Conservation (phyloP, 1,140 invertebrate species). For the Trichonephila clavipes region DNA sequence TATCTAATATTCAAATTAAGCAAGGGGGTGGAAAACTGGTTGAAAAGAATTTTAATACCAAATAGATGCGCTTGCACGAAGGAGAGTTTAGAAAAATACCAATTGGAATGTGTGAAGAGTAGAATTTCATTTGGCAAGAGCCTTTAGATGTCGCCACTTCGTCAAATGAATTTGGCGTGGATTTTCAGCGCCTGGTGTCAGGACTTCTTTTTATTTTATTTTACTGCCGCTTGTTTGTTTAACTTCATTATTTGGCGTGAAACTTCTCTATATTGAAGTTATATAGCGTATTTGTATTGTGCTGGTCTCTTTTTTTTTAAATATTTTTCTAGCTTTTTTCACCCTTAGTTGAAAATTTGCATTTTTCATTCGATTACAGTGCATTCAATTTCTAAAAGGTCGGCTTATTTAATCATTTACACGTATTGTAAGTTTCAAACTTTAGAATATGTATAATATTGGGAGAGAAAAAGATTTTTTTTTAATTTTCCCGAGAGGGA, state of each 20-base stretch:
- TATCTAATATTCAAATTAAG: slow-evolving; percentile 75
- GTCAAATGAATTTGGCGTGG: slow-evolving; percentile 24
- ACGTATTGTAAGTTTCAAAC: too few species aligned
- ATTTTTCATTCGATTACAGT: neutral
- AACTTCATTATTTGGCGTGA: neutral
- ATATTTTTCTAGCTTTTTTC: neutral
- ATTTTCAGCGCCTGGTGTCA: neutral
- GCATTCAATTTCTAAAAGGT: too few species aligned
- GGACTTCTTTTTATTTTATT: neutral
- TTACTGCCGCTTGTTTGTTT: neutral
- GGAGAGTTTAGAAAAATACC: slow-evolving; percentile 38
- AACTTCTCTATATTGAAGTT: too few species aligned
- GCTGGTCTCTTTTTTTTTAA: neutral
- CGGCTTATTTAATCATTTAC: too few species aligned
- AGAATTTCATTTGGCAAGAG: neutral
- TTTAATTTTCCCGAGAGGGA: too few species aligned
- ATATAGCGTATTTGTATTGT: neutral
- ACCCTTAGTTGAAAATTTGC: neutral
- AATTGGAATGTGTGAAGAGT: neutral
- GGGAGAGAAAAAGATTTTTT: too few species aligned
- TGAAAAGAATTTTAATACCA: slow-evolving; percentile 69
- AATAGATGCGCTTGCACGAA: neutral
- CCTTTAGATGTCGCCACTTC: neutral
- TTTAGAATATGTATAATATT: too few species aligned
- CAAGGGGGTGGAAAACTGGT: neutral